Base-by-base conservation (phyloP, 2,888 invertebrate species). In the Dicycla oo region DNA sequence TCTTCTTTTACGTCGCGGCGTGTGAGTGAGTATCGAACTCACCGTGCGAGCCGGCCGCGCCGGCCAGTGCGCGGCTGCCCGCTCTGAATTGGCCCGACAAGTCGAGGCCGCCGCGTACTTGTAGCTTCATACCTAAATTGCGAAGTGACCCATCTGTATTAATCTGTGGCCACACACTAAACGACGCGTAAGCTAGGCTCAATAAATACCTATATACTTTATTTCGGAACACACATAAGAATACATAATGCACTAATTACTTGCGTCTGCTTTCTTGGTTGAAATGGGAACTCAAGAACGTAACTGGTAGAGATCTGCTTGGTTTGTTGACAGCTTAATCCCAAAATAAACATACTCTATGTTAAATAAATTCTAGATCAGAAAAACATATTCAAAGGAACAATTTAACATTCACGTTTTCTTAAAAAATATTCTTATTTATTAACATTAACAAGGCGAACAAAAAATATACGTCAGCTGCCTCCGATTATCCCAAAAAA, bases 391-490 rank as follows among this genome's bases (percentile, higher is more conserved):
- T 63, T 45, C 15, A 63, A 66, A 62, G 5, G 8, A 38, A 56
- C 11, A 10, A 54, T 56, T 53, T 5, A 68, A 54, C 45, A 63
- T 11, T 34, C 18, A 58, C 43, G 40, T 3, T 49, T 30, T 70
- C 56, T 20, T 26, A 20, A 67, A n/a, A 72, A 61, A 66, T 51
- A 81, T 71, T 47, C 61, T 51, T 73, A 58, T 73, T 70, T 65
- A 73, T 40, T 38, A 73, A 60, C 61, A 68, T 60, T 80, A 82
- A 82, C 72, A 81, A 60, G 62, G 26, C 20, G 15, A 47, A 49
- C 51, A 68, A 78, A 77, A 81, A 57, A 54, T 60, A 61, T n/a
- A 70, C 77, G 84, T 84, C 84, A 86, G 84, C 84, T 86, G 84
- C 79, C 72, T 63, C 51, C 56, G 66, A 78, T 72, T 84, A 81